These are phyloP conservation scores for Vollenhovia emeryi DNA, from an alignment of 1,140 invertebrate genomes.

Conservation along the genomic window DNA sequence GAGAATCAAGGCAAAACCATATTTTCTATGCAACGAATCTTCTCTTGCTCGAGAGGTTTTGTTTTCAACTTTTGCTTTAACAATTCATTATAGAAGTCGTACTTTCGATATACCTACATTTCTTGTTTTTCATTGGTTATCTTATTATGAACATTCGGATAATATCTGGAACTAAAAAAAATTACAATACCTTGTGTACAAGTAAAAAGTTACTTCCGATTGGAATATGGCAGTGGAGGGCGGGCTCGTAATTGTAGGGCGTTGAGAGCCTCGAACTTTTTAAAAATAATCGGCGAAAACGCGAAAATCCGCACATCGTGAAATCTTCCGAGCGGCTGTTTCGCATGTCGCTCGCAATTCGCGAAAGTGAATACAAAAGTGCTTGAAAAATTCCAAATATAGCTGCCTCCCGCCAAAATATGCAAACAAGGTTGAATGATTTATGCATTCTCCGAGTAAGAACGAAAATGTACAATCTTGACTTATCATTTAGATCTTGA, in stretches of 20 bases:
- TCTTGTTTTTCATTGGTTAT: not conserved
- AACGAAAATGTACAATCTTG: not conserved
- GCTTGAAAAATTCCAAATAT: not conserved
- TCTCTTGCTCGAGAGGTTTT: not conserved
- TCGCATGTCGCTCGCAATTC: not conserved
- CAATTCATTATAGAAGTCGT: not conserved
- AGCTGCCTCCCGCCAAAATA: not conserved
- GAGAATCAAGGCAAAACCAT: not conserved
- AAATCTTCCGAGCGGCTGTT: not conserved
- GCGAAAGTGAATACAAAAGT: not conserved
- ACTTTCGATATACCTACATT: not conserved
- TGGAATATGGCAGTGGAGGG: not conserved
- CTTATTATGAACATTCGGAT: not conserved
- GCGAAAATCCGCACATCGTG: not conserved
- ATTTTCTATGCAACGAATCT: not conserved
- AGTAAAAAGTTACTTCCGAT: not conserved
- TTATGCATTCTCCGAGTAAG: not conserved
- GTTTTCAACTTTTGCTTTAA: not conserved
- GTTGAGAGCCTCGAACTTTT: not conserved
- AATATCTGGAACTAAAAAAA: not conserved
- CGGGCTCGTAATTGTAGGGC: not conserved
- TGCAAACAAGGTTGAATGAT: not conserved
- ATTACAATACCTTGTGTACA: not conserved
- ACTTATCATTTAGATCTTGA: not conserved
- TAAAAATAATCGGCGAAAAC: constrained; percentile 1